Conservation (phyloP, 2,113 vertebrate species). For the Podarcis raffonei region DNA sequence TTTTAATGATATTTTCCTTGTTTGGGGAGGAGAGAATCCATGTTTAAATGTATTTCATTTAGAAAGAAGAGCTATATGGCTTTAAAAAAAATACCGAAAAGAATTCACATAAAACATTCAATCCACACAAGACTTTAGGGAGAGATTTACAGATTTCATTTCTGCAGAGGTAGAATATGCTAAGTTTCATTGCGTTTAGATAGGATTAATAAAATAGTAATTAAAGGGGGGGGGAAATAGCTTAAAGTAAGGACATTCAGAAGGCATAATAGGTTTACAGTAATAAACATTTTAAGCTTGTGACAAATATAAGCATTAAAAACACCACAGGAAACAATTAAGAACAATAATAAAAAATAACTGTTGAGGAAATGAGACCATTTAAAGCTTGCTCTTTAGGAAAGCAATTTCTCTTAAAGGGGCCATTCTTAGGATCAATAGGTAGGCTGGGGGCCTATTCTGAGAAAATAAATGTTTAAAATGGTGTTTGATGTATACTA, state of each 20-base stretch:
- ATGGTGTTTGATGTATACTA: not conserved
- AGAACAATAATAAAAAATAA: not conserved
- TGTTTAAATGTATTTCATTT: not conserved
- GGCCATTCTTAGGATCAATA: not conserved
- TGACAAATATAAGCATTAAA: slow-evolving; percentile 14
- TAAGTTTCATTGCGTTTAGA: slow-evolving; percentile 40
- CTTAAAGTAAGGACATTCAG: slow-evolving; percentile 23
- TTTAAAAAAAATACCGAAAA: not conserved
- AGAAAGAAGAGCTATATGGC: not conserved
- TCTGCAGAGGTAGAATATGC: slow-evolving; percentile 33
- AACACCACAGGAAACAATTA: not conserved
- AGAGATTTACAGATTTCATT: slow-evolving; percentile 52
- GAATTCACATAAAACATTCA: not conserved
- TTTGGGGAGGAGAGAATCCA: too few species aligned
- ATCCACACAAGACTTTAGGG: slow-evolving; percentile 42
- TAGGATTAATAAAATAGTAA: slow-evolving; percentile 34
- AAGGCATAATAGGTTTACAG: slow-evolving; percentile 30
- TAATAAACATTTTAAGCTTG: slow-evolving; percentile 29
- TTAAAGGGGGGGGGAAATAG: slow-evolving; percentile 30
- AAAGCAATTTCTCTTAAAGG: not conserved
- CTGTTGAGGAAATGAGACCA: not conserved
- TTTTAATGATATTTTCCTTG: not conserved
- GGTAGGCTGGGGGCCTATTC: not conserved
- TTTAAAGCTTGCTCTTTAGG: not conserved
- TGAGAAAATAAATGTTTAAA: not conserved